phyloP scores from a whole-genome alignment of 2,113 vertebrate species.

The Tinamus guttatus region DNA sequence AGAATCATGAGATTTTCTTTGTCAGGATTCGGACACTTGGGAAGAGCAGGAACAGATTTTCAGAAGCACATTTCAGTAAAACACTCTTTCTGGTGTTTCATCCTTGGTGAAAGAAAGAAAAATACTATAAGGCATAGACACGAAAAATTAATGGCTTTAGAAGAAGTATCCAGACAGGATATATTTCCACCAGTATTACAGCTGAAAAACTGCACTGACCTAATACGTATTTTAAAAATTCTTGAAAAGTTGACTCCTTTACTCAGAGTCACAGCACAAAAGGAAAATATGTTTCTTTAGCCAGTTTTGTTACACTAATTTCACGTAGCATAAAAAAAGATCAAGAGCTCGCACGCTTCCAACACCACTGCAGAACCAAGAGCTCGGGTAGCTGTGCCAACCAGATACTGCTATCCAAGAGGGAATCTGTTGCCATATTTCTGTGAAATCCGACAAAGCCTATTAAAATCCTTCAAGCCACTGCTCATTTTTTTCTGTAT shows the following conservation, averaged over 20 bases:
- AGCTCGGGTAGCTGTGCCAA: neutral
- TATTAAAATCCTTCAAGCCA: neutral
- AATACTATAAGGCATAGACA: neutral
- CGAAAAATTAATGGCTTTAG: neutral
- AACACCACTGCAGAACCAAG: neutral
- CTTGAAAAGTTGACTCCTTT: neutral
- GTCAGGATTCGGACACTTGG: neutral
- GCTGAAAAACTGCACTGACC: neutral
- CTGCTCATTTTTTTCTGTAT: neutral
- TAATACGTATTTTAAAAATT: neutral
- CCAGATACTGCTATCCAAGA: neutral
- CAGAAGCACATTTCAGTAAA: neutral
- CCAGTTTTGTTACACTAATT: neutral
- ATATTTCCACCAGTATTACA: neutral
- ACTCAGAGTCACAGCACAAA: neutral
- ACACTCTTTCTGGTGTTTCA: neutral
- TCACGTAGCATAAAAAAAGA: neutral
- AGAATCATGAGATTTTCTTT: neutral
- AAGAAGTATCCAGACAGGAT: fast-evolving
- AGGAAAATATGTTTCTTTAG: neutral
- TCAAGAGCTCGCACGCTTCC: neutral
- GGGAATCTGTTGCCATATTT: neutral
- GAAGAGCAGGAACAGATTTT: neutral
- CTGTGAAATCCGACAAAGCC: neutral
- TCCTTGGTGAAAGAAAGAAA: neutral